Conservation (phyloP, 2,797 vertebrate genomes). For the Champsocephalus gunnari region DNA sequence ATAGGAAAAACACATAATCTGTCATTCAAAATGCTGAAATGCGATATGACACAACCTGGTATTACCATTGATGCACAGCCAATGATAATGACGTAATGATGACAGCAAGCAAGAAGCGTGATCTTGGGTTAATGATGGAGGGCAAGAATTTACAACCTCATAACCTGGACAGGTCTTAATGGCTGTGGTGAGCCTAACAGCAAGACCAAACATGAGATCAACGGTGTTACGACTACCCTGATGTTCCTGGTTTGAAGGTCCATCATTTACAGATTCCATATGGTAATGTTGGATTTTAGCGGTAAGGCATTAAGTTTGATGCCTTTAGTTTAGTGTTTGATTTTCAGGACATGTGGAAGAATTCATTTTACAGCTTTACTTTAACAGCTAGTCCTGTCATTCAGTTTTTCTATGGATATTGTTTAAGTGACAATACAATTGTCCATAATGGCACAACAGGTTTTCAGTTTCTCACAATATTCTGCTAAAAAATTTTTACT, state of each 20-base stretch:
- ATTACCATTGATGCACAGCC: slow-evolving; percentile 51
- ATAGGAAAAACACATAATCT: slow-evolving; percentile 61
- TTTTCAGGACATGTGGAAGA: slow-evolving; percentile 45
- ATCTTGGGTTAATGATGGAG: slow-evolving; percentile 52
- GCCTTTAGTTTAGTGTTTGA: slow-evolving; percentile 4
- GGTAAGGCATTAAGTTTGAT: neutral
- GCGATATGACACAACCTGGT: slow-evolving; percentile 37
- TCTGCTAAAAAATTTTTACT: slow-evolving; percentile 33
- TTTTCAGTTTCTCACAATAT: slow-evolving; percentile 38
- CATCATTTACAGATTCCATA: slow-evolving; percentile 51
- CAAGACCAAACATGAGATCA: slow-evolving; percentile 58
- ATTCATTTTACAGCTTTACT: slow-evolving; percentile 48
- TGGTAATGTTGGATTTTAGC: slow-evolving; percentile 47
- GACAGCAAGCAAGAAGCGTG: slow-evolving; percentile 26
- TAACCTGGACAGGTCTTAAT: slow-evolving; percentile 58
- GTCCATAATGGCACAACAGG: slow-evolving; percentile 15
- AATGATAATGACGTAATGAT: slow-evolving; percentile 47
- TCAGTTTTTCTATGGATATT: slow-evolving; percentile 22
- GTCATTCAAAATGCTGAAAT: slow-evolving; percentile 31
- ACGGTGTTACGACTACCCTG: slow-evolving; percentile 49
- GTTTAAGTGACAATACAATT: slow-evolving; percentile 27
- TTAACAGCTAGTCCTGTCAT: slow-evolving; percentile 48
- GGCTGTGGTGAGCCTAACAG: slow-evolving; percentile 53
- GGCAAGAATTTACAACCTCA: slow-evolving; percentile 57
- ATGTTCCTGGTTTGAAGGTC: slow-evolving; percentile 51